Percentiles rank a stretch among this genome's conserved stretches.
phyloP scores from a whole-genome alignment of 2,797 vertebrate genomes.

The Lithobates pipiens region DNA sequence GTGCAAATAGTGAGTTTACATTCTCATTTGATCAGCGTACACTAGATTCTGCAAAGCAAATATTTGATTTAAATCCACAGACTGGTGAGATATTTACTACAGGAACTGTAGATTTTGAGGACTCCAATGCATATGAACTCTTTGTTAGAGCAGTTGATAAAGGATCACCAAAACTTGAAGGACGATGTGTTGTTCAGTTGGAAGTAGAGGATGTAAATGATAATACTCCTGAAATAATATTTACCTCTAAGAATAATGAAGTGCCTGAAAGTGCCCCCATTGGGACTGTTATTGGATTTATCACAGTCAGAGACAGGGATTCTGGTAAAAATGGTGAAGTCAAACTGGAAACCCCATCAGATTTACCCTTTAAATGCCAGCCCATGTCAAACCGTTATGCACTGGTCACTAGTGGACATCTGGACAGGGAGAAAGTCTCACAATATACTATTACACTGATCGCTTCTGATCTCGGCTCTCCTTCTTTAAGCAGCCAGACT shows the following conservation, averaged over 20 bases:
- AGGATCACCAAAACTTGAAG: constrained; percentile 80
- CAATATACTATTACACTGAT: constrained; percentile 85
- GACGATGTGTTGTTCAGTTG: constrained; percentile 90
- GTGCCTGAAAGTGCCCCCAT: constrained; percentile 85
- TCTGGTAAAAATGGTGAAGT: constrained; percentile 87
- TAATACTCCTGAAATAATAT: constrained; percentile 87
- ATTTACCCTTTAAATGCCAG: constrained; percentile 87
- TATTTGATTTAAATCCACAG: constrained; percentile 10
- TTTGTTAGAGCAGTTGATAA: constrained; percentile 22
- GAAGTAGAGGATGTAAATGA: constrained; percentile 91
- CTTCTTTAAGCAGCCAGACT: constrained; percentile 81
- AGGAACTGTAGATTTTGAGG: constrained; percentile 21
- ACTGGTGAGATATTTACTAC: constrained; percentile 35
- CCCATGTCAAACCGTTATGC: constrained; percentile 88
- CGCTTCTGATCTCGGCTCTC: constrained; percentile 86
- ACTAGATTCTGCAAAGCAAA: not conserved
- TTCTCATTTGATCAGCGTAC: constrained; percentile 35
- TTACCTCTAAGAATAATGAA: constrained; percentile 85
- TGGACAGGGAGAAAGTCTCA: constrained; percentile 87
- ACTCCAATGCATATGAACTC: constrained; percentile 10
- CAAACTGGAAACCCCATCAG: constrained; percentile 78
- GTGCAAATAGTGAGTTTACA: not conserved
- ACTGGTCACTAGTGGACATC: constrained; percentile 79
- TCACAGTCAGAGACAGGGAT: constrained; percentile 88
- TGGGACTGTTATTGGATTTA: constrained; percentile 87